Base-by-base conservation (phyloP, 2,888 invertebrate species). In the Mycalesis mineus region DNA sequence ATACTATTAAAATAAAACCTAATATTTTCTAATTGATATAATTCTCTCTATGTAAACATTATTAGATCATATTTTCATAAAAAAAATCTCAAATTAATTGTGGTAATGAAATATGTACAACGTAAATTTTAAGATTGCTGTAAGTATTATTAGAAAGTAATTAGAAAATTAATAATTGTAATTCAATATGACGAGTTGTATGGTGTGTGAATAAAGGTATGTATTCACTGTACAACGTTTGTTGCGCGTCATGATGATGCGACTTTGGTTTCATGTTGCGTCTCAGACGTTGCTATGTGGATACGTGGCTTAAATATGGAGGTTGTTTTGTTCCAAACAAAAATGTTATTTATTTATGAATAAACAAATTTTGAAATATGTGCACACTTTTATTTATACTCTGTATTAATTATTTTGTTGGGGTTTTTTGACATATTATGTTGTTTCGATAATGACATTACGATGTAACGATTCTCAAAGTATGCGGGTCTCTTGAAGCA, bases 271-370 rank as follows among this genome's bases (percentile, higher is more conserved):
- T 22, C 22, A 4, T 22, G 22, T 5, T 22, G 22, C 22, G 22
- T 5, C 22, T 22, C 22, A 22, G 5, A 22, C 5, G 22, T 22
- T 5, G 22, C 22, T 5, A 22, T 4, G 22, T 22, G 22, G 2
- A 22, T 22, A 22, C 22, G 22, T 22, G 22, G 22, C 22, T 22
- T 22, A 22, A 79, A 33, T 72, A 82, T 81, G 84, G 88, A 86
- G 87, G 89, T 88, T 88, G 89, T 87, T 88, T 88, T 88, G 89
- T 88, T 89, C 78, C 88, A 87, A 88, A 88, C 87, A 82, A 88
- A 84, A 88, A 84, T 87, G 88, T 88, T 89, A 89, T 89, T 89
- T 89, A 89, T 89, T 89, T 88, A 88, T 89, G 86, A 89, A 78
- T 88, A 89, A 89, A 89, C 80, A 78, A 87, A 82, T 87, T 89